Evolutionary conservation across 2,113 vertebrate species (phyloP).

Genomic region (Sakesphorus luctuosus): DNA sequence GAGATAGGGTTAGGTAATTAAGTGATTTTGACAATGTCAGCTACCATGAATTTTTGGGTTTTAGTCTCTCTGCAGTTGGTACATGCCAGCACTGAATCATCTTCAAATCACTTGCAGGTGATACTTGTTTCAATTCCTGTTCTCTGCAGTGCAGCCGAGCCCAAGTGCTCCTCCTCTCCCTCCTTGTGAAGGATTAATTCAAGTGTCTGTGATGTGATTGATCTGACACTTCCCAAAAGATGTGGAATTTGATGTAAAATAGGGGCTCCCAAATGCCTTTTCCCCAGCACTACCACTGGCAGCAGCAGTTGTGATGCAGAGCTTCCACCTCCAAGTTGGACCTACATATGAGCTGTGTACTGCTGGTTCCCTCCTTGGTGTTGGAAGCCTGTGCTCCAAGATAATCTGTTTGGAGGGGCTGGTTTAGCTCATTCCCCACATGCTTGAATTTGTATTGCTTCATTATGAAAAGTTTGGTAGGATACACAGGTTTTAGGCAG

Average conservation of each 20-base stretch:
- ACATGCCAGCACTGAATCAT: background rate
- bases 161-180: background rate
- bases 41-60: background rate
- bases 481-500: background rate
- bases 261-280: background rate
- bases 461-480: background rate
- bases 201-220: background rate
- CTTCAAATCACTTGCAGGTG: background rate
- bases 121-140: background rate
- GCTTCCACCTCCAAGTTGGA: background rate
- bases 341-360: background rate
- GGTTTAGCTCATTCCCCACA: background rate
- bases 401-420: background rate
- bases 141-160: background rate
- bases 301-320: background rate
- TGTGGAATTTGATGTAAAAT: background rate
- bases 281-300: fast-evolving
- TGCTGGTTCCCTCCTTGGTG: background rate
- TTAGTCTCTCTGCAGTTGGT: background rate
- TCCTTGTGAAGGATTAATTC: background rate
- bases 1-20: background rate
- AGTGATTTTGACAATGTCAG: background rate
- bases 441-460: background rate
- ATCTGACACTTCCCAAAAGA: background rate
- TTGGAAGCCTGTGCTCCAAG: background rate